phyloP scores from a whole-genome alignment of 2,888 invertebrate genomes.

The Elysia crispata region DNA sequence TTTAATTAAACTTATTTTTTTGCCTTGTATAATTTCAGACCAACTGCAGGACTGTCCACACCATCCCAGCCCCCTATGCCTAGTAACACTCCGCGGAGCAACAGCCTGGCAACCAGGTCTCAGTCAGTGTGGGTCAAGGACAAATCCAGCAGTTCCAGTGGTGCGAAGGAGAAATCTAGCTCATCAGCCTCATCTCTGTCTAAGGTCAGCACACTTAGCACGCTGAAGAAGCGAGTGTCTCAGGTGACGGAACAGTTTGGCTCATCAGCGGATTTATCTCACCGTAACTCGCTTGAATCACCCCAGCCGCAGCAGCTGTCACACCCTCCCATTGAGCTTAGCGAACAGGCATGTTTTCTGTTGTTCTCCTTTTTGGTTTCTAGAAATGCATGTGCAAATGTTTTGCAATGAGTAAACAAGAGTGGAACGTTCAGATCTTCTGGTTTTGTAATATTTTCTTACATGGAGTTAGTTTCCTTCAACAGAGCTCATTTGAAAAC shows the following conservation, averaged over 20 bases:
- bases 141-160: conserved; percentile 46
- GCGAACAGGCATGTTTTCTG: conserved; percentile 85
- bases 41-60: conserved; percentile 22
- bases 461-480: too few species aligned
- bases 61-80: not conserved
- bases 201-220: conserved; percentile 51
- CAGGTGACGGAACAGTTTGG: conserved; percentile 60
- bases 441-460: too few species aligned
- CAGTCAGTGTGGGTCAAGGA: conserved; percentile 68
- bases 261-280: conserved; percentile 45
- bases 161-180: conserved; percentile 45
- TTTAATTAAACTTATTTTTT: too few species aligned
- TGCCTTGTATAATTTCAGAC: conserved; percentile 44
- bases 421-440: too few species aligned
- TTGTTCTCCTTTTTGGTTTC: conserved; percentile 47
- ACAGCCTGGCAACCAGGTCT: conserved; percentile 49
- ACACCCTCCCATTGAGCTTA: conserved; percentile 72
- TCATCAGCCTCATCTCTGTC: conserved; percentile 34
- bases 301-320: too few species aligned
- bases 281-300: conserved; percentile 65
- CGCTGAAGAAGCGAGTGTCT: conserved; percentile 60
- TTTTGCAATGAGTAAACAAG: too few species aligned
- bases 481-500: too few species aligned
- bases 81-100: conserved; percentile 36
- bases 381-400: not conserved